phyloP scores from a whole-genome alignment of 2,888 invertebrate genomes.

The Nomada lathburiana region DNA sequence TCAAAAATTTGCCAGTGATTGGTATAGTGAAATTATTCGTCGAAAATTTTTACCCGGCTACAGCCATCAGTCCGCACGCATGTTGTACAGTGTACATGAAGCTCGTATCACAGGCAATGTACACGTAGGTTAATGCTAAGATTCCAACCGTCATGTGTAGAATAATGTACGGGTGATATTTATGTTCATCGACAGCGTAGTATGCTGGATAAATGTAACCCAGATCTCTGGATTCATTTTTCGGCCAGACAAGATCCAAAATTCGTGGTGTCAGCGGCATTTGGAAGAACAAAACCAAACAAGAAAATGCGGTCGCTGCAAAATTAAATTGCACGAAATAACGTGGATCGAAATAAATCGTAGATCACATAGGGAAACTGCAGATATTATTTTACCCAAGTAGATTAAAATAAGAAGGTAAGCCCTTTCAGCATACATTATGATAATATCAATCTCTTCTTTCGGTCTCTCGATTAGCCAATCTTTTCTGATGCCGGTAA shows the following conservation, averaged over 20 bases:
- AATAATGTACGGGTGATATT: conserved; percentile 2
- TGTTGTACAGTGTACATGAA: conserved; percentile 28
- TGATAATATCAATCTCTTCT: conserved; percentile 2
- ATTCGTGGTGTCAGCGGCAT: background rate
- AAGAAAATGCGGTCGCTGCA: background rate
- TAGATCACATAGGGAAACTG: background rate
- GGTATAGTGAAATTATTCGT: too few relatives aligned
- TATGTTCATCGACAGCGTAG: background rate
- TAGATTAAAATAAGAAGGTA: background rate
- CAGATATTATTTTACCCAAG: background rate
- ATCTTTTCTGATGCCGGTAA: background rate
- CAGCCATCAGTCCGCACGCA: conserved; percentile 9
- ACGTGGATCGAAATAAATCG: too few relatives aligned
- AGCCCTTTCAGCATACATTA: background rate
- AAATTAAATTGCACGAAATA: background rate
- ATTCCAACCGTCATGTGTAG: background rate
- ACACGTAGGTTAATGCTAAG: background rate
- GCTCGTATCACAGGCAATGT: conserved; percentile 7
- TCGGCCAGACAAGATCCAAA: conserved; percentile 16
- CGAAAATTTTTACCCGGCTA: conserved; percentile 13
- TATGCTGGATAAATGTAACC: conserved; percentile 3
- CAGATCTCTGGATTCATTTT: conserved; percentile 3
- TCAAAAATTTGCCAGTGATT: too few relatives aligned
- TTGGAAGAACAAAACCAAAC: background rate
- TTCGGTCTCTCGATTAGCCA: background rate